Base-by-base conservation (phyloP, 2,888 invertebrate species). In the Xestia xanthographa region DNA sequence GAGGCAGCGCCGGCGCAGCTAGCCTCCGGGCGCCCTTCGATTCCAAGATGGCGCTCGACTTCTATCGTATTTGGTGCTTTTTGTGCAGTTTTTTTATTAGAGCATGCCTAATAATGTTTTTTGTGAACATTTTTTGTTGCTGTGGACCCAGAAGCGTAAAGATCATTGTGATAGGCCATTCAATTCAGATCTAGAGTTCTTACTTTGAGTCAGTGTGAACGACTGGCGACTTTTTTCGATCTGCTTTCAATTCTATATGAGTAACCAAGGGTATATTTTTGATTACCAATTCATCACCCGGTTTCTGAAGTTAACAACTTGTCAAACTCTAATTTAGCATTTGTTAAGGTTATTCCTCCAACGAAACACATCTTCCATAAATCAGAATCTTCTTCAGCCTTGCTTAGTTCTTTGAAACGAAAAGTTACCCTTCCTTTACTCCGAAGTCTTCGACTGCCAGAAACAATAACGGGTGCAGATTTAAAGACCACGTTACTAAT, bases 1-100 rank as follows among this genome's bases (percentile, higher is more conserved):
- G 90, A 88, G 89, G 87, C 90, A 90, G 91, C 87, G 89, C 88
- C 83, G 85, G 90, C 79, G 86, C 81, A 87, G 84, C 86, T 88
- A 87, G 87, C 94, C 94, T 92, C 88, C 90, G 91, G 93, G 94
- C 94, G 91, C 88, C 91, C 92, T 93, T 91, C 92, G 90, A 91
- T 91, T 91, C 89, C 91, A 92, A 92, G 90, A 93, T 92, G 92
- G 93, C 92, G 92, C 86, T 89, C 89, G 89, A 90, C 90, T 92
- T 91, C 90, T 91, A 90, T 91, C 88, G 89, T 86, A 90, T 90
- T 89, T 85, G 66, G 68, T 67, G 71, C 70, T 87, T 79, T 76
- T 85, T 84, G 70, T 71, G 5, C 48, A 53, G 71, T 50, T 84
- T 84, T 80, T 84, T 82, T 78, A 43, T 68, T 77, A 8, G 17